phyloP scores from a whole-genome alignment of 2,888 invertebrate genomes.

The Osmoderma eremita region DNA sequence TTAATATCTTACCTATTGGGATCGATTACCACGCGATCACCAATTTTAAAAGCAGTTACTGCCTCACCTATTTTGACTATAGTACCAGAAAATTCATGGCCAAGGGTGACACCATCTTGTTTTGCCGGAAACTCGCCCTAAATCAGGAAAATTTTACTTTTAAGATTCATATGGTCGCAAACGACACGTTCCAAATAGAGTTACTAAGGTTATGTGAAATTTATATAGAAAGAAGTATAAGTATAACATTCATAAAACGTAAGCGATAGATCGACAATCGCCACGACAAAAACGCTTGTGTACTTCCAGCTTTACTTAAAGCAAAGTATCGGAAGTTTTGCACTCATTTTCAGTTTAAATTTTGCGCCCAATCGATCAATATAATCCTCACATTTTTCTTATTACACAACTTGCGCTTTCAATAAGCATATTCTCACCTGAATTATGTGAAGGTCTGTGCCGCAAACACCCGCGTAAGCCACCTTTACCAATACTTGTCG shows the following conservation, averaged over 20 bases:
- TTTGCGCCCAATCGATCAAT: too few relatives aligned
- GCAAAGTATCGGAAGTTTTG: too few relatives aligned
- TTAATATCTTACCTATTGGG: constrained; percentile 68
- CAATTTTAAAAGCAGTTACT: constrained; percentile 68
- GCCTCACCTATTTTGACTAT: constrained; percentile 69
- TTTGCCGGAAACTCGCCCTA: constrained; percentile 75
- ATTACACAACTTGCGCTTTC: too few relatives aligned
- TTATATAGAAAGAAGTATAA: too few relatives aligned
- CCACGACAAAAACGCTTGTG: too few relatives aligned
- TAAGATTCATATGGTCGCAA: neutral
- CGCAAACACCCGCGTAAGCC: constrained; percentile 76
- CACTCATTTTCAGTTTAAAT: too few relatives aligned
- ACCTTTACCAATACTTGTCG: constrained; percentile 74
- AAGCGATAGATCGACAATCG: too few relatives aligned
- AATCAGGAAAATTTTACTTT: neutral
- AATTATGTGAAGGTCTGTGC: constrained; percentile 78
- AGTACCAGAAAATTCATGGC: constrained; percentile 76
- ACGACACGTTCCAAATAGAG: too few relatives aligned
- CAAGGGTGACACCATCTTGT: constrained; percentile 67
- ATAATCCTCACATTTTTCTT: too few relatives aligned
- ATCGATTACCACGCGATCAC: constrained; percentile 75
- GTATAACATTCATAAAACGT: too few relatives aligned
- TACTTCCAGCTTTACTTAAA: too few relatives aligned
- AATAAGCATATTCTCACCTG: constrained; percentile 64
- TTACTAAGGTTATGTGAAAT: too few relatives aligned